Base-by-base conservation (phyloP, 2,113 vertebrate genomes). In the Pangasianodon hypophthalmus region DNA sequence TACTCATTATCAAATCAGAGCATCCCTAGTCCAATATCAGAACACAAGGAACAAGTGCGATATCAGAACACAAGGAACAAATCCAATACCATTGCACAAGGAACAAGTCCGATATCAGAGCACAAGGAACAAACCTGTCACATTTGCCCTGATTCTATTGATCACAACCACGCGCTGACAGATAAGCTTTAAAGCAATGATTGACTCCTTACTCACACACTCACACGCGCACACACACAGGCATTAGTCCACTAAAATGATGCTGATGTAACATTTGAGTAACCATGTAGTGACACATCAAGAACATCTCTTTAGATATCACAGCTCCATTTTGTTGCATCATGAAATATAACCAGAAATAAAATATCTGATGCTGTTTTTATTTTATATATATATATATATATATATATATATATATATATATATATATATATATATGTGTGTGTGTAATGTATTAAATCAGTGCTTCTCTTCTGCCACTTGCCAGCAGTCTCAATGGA, bases 151-250 rank as follows among this genome's bases (percentile, higher is more conserved):
- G 75, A 48, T 79, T 24, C 44, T 32, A 81, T 52, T 81, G 79
- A 52, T 81, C 48, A n/a, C 5, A 4, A 52, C 48, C 79, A 8
- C 79, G 18, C 1, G 1, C 26, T 50, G 26, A n/a, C 79, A 52
- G 48, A 32, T 80, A 16, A 80, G 75, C 77, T 52, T 79, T 79
- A 77, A 77, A 77, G 21, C 41, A 77, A 79, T 50, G 24, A 80
- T 29, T 48, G 79, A 81, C 48, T 81, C 29, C 26, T 81, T n/a
- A 52, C 46, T 44, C 48, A 48, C 75, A 79, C 73, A 79, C 77
- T 50, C 26, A 79, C 73, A 77, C 37, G 46, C 77, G 50, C 77
- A 79, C 77, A 80, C 75, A 79, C 26, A 29, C 24, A 79, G 6
- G 4, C 46, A 75, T 75, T 75, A 41, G 71, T 75, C 16, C 4